Evolutionary conservation across 2,888 invertebrate genomes (phyloP), one percentile per base, ranked within the genome.

Genomic region (Ectemnius cavifrons): DNA sequence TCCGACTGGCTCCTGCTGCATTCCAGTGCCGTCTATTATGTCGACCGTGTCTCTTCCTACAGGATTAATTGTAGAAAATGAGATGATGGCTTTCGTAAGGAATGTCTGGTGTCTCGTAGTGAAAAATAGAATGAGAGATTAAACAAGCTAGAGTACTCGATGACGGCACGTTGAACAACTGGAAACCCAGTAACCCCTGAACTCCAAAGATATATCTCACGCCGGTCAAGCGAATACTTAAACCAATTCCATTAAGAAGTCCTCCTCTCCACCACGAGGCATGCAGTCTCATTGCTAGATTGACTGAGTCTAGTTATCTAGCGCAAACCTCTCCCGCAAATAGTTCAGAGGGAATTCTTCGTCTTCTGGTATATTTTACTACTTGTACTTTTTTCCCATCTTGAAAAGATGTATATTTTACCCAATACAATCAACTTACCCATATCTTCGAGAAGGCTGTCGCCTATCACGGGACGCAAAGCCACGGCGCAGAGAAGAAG

Each of bases 1-100:
- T 1, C 95, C 95, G 8, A 92, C 91, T 0, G 95, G 94, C 70
- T 94, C 92, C 45, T 93, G 92, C 45, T 92, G 92, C 74, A 95
- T 92, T 49, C 93, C 92, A 20, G 94, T 92, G 77, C 92, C 93
- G 46, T 93, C 93, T 73, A 96, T 91, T 56, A 95, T 91, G 90
- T 96, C 95, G 73, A 94, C 93, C 66, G 93, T 90, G 63, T 92
- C 92, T 82, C 52, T 81, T 63, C 63, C 86, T 87, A 37, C 57
- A 81, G 73, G 45, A 1, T 8, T 57, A 1, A 59, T 46, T 57
- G 20, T 46, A 23, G 16, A 37, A 20, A 64, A 52, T 23, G 37
- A 8, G 37, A 11, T 52, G 14, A 52, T 52, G 16, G 6, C 5
- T 37, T 37, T 6, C 3, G 28, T 28, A 28, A 16, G 37, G 16